Conservation (phyloP, 2,797 vertebrate species). For the Coccyzus lansbergi region DNA sequence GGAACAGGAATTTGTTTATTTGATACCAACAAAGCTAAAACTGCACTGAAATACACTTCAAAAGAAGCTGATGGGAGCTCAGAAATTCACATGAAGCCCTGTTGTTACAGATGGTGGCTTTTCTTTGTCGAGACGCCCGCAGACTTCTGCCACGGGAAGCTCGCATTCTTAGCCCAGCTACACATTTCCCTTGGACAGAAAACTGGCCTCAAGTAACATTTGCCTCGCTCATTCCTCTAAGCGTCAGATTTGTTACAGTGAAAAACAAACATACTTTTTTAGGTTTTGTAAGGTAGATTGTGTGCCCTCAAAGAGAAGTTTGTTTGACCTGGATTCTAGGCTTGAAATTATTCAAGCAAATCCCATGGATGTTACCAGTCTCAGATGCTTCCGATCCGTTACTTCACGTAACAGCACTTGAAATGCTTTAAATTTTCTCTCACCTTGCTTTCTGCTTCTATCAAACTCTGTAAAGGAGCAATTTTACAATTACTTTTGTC, state of each 20-base stretch:
- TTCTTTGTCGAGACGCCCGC: neutral
- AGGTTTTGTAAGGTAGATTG: neutral
- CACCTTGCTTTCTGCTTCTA: neutral
- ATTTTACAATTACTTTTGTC: neutral
- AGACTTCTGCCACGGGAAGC: neutral
- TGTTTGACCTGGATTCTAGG: slow-evolving; percentile 30
- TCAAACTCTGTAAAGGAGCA: neutral
- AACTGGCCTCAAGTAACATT: neutral
- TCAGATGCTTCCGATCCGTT: slow-evolving; percentile 19
- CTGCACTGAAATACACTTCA: neutral
- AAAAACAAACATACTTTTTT: neutral
- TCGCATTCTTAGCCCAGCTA: neutral
- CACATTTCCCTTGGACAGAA: neutral
- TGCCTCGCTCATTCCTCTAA: neutral
- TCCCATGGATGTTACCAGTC: neutral
- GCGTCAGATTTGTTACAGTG: neutral
- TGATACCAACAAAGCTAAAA: neutral
- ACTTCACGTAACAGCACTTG: neutral
- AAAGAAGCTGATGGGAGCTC: neutral
- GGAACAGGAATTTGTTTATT: neutral
- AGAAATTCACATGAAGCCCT: neutral
- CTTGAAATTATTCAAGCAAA: slow-evolving; percentile 39
- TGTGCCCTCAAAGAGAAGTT: neutral
- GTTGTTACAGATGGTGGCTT: slow-evolving; percentile 29
- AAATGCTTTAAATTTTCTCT: slow-evolving; percentile 23